Evolutionary conservation across 1,140 invertebrate species (phyloP), one percentile per base, ranked within the genome.

Genomic region (Zelostemma sp.): DNA sequence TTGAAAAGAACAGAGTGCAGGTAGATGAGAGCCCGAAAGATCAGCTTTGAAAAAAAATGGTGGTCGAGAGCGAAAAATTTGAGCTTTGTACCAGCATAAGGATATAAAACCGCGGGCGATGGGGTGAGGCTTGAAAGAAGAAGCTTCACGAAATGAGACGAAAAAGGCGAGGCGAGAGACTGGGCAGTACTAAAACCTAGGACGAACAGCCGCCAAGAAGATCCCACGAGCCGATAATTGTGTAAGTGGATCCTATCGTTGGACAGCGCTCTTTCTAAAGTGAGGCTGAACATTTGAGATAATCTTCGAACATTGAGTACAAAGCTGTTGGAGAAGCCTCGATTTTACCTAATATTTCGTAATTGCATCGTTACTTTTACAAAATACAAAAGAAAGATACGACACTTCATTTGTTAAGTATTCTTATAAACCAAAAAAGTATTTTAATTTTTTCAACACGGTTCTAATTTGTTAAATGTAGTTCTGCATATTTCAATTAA

Each of bases 171-270:
- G 64, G 46, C 18, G 63, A 67, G 66, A 70, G 56, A 61, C 58
- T 43, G 66, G 49, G 60, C 60, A 57, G 75, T 68, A 76, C 70
- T 81, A 81, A 82, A 64, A 80, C 63, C 71, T 68, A 51, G 68
- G 77, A 73, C 71, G 56, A 76, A 55, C 53, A 65, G 63, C 66
- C 61, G 57, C 64, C 64, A 65, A 72, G 71, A 53, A 82, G 79
- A 83, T 83, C 75, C 73, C 16, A 74, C 77, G 74, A 74, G 70
- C 59, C 75, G 80, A 82, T 83, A 83, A 83, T 81, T 79, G 79
- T 80, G 75, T 79, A 81, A 80, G 79, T 79, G 78, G 77, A 77
- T 64, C 67, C 68, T 50, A 47, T 57, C 60, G 41, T 31, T 33
- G 49, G 40, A 45, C 41, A 45, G 38, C 38, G 15, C 25, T 35